Evolutionary conservation across 2,888 invertebrate species (phyloP).

Genomic region (Meta bourneti): DNA sequence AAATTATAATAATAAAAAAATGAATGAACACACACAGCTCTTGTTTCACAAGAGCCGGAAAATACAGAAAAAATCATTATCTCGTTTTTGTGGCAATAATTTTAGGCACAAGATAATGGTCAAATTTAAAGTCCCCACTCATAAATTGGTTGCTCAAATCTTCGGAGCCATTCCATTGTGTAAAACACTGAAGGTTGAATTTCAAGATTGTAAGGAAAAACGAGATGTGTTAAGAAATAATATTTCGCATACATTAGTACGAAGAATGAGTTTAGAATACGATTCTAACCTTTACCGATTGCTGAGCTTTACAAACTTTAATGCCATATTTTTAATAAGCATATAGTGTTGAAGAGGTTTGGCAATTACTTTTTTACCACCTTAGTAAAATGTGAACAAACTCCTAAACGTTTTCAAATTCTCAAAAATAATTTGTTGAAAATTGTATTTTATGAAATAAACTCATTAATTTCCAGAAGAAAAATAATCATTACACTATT

Average conservation of each 20-base stretch:
- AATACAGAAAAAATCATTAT: conserved; percentile 70
- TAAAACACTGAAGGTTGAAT: conserved; percentile 65
- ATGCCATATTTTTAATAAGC: too few relatives aligned
- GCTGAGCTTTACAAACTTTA: neutral
- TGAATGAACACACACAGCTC: conserved; percentile 39
- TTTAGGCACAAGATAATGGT: conserved; percentile 62
- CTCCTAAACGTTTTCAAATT: too few relatives aligned
- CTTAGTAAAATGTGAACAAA: too few relatives aligned
- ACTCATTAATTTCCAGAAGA: too few relatives aligned
- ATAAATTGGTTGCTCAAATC: conserved; percentile 60
- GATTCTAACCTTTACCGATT: neutral
- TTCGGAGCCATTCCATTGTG: conserved; percentile 51
- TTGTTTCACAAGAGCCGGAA: conserved; percentile 70
- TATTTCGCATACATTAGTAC: conserved; percentile 15
- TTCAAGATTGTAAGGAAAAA: conserved; percentile 52
- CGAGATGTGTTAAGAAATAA: conserved; percentile 34
- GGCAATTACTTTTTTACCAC: too few relatives aligned
- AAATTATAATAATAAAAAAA: conserved; percentile 45
- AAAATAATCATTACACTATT: too few relatives aligned
- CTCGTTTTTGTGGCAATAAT: conserved; percentile 59
- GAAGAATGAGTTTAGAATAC: conserved; percentile 2
- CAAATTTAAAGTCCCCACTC: conserved; percentile 60
- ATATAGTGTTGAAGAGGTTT: too few relatives aligned
- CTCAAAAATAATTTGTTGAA: too few relatives aligned
- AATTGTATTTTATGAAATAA: too few relatives aligned